Base-by-base conservation (phyloP, 2,888 invertebrate genomes). In the Loripinus fragilis region DNA sequence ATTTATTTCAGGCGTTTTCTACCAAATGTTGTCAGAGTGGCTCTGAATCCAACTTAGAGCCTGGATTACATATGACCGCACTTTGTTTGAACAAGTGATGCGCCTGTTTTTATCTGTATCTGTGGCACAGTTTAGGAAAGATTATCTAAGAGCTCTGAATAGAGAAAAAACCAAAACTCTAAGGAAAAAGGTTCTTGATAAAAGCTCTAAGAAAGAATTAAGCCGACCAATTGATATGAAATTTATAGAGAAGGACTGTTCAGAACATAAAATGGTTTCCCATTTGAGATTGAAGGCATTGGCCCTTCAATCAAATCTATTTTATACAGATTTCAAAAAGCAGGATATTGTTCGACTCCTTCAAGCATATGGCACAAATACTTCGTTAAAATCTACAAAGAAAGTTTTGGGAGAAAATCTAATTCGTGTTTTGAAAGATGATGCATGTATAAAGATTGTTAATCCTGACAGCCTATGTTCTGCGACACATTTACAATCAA, bases 101-200 rank as follows among this genome's bases (percentile, higher is more conserved):
- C 35, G 38, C 0, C 60, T 74, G n/a, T 74, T 78, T 28, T 30
- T 70, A 7, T 42, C 25, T 45, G 66, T 74, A 2, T 28, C 42
- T 38, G 38, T 78, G 25, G 65, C 71, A 35, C 71, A 78, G 28
- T 71, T 80, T 12, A 35, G 76, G 12, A 65, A 64, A 52, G 73
- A 76, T 42, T 73, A 80, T 60, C 55, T 80, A 0, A 35, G 69
- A 35, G 38, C 35, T 38, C 0, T 74, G 7, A 68, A 73, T 50
- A 72, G 69, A 66, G 76, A 76, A 76, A 76, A 80, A 23, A 69
- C 73, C 10, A 70, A 70, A 33, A 69, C 80, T 25, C 28, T 79
- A 17, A 68, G 72, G 15, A 75, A 69, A 75, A 72, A 72, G 41
- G 72, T 79, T 64, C 35, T 71, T 38, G 55, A 79, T 30, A 79